phyloP scores from a whole-genome alignment of 2,888 invertebrate species.

The Apamea monoglypha region DNA sequence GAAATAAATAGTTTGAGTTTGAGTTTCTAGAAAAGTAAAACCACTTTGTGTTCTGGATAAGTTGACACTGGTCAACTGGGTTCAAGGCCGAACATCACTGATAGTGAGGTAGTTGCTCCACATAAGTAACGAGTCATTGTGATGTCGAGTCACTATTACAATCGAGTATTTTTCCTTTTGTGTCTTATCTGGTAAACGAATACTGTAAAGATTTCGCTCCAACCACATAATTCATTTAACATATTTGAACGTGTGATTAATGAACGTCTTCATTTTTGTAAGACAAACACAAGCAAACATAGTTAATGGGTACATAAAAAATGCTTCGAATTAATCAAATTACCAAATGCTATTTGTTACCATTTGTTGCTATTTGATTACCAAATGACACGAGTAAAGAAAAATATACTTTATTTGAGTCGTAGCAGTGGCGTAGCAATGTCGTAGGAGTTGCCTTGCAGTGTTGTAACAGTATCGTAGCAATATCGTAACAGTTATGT shows the following conservation, averaged over 20 bases:
- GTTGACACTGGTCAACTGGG: background rate
- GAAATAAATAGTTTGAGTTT: too few species aligned
- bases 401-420: background rate
- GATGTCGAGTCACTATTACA: slow-evolving; percentile 20
- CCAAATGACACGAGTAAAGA: background rate
- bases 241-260: background rate
- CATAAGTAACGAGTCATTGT: background rate
- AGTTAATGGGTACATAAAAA: background rate
- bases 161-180: background rate
- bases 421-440: background rate
- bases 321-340: background rate
- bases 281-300: background rate
- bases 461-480: background rate
- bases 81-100: slow-evolving; percentile 11
- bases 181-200: background rate
- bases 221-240: background rate
- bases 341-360: too few species aligned
- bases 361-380: too few species aligned
- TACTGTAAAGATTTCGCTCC: background rate
- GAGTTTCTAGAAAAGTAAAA: background rate
- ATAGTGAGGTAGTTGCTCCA: background rate
- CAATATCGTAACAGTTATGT: background rate
- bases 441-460: background rate
- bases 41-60: background rate
- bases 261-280: background rate